phyloP scores from a whole-genome alignment of 2,888 invertebrate genomes.

The Scaptomyza reducta region DNA sequence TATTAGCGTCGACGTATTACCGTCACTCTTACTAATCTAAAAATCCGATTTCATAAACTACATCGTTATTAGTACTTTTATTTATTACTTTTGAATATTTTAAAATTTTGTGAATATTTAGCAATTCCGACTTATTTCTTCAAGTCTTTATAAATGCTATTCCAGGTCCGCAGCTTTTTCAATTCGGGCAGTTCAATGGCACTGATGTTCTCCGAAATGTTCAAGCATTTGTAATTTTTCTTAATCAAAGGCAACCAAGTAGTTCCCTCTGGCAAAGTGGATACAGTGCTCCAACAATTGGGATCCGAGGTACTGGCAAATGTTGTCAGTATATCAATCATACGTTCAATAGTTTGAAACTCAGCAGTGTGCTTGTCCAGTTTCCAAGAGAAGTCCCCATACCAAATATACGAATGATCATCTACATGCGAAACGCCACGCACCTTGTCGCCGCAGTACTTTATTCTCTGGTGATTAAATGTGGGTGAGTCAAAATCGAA shows the following conservation, averaged over 20 bases:
- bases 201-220: slow-evolving; percentile 71
- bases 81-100: background rate
- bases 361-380: slow-evolving; percentile 74
- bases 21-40: no score
- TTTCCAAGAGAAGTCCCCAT: slow-evolving; percentile 76
- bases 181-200: slow-evolving; percentile 80
- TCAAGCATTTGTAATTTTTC: slow-evolving; percentile 69
- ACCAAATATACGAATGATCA: slow-evolving; percentile 83
- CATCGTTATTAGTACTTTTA: no score
- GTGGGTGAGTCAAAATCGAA: slow-evolving; percentile 83
- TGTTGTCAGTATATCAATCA: slow-evolving; percentile 80
- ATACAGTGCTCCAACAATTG: slow-evolving; percentile 59
- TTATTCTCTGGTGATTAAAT: slow-evolving; percentile 81
- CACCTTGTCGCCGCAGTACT: slow-evolving; percentile 76
- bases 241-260: slow-evolving; percentile 60
- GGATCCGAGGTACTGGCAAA: slow-evolving; percentile 81
- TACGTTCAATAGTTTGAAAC: slow-evolving; percentile 80
- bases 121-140: background rate
- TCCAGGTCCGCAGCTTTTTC: slow-evolving; percentile 77
- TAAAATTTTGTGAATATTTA: background rate
- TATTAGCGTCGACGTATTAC: no score
- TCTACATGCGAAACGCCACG: slow-evolving; percentile 82
- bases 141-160: slow-evolving; percentile 61
- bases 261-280: slow-evolving; percentile 21
- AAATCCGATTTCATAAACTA: no score